Base-by-base conservation (phyloP, 1,140 invertebrate genomes). In the Stegodyphus mimosarum region DNA sequence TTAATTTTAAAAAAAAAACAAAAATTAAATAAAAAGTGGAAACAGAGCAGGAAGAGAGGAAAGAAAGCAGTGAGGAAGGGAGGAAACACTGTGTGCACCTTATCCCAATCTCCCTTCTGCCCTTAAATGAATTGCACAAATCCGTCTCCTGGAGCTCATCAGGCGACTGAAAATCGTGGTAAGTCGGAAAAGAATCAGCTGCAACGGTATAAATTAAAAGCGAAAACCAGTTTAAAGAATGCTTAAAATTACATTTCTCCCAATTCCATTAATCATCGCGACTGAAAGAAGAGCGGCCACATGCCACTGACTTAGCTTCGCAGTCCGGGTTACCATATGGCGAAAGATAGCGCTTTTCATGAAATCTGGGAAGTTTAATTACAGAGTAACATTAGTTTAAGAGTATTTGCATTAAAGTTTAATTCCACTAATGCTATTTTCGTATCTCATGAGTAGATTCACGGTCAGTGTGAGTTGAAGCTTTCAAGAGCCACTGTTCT, bases 211-310 rank as follows among this genome's bases (percentile, higher is more conserved):
- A 84, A 84, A 84, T 84, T 84, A 84, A 84, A 83, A 83, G 80
- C 80, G 80, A 83, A 83, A 84, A 84, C 81, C 72, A 75, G 81
- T 84, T 84, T 84, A 84, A 84, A 84, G 81, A 84, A 84, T 84
- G 81, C 81, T 84, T 76, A 84, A 84, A 84, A 84, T 84, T 84
- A 84, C 81, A 84, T 84, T 84, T 84, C 81, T 84, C 81, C 81
- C 81, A 84, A 84, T 84, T 84, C 76, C 81, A 84, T 84, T 84
- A 84, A 84, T 84, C 81, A 84, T 84, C 81, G 81, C 81, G 81
- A 84, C 81, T 76, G 72, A 84, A 84, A 84, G 81, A 84, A 84
- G 81, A 84, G 53, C 49, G 63, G 71, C 64, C 63, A 53, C 72
- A 75, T 84, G 81, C 81, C 81, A 76, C 81, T 84, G 81, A 84